phyloP scores from a whole-genome alignment of 2,113 vertebrate species.

The Ctenodactylus gundi region DNA sequence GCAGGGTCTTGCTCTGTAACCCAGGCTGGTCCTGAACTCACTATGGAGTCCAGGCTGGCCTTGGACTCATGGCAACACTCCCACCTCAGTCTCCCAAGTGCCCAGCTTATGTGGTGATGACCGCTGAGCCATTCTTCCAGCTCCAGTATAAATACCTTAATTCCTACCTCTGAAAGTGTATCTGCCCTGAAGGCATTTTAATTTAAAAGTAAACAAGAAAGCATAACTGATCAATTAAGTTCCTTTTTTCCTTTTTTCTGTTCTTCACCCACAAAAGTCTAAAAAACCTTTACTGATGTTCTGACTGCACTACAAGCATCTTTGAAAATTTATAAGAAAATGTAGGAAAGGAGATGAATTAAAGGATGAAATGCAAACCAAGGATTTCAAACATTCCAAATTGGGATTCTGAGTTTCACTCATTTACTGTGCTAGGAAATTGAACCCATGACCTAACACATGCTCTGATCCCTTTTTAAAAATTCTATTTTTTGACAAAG shows the following conservation, averaged over 20 bases:
- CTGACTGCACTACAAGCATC: not conserved
- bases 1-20: too few relatives aligned
- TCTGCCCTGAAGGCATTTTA: too few relatives aligned
- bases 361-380: slow-evolving; percentile 4
- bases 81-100: too few relatives aligned
- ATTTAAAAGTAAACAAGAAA: slow-evolving; percentile 24
- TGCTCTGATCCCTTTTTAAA: not conserved
- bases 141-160: too few relatives aligned
- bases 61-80: too few relatives aligned
- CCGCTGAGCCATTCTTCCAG: too few relatives aligned
- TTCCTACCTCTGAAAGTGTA: not conserved
- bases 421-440: not conserved
- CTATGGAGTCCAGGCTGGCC: too few relatives aligned
- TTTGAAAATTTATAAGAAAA: not conserved
- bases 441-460: not conserved
- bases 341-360: slow-evolving; percentile 13
- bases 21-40: too few relatives aligned
- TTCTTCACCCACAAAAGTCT: not conserved
- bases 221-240: slow-evolving; percentile 47
- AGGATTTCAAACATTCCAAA: slow-evolving; percentile 2
- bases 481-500: not conserved
- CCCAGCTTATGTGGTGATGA: too few relatives aligned
- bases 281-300: not conserved
- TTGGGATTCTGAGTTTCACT: not conserved
- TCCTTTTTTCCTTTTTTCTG: slow-evolving; percentile 42